Conservation (phyloP, 2,797 vertebrate genomes). For the Nyctibius grandis region DNA sequence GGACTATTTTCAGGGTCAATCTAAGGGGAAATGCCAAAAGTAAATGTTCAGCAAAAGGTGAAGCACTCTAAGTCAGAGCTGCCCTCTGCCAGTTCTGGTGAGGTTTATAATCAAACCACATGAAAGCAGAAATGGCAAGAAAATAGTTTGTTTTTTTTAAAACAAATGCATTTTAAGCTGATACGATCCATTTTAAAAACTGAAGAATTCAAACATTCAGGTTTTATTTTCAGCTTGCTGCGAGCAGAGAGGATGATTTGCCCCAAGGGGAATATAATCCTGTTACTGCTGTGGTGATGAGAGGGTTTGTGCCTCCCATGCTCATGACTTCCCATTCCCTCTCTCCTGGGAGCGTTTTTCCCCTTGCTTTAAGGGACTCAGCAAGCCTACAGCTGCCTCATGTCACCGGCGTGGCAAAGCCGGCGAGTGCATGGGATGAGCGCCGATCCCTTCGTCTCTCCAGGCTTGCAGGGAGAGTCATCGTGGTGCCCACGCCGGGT, state of each 20-base stretch:
- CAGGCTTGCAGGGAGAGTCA: background rate
- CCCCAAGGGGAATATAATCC: background rate
- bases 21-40: background rate
- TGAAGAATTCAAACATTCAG: background rate
- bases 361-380: background rate
- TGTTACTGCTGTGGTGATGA: background rate
- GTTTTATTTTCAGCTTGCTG: background rate
- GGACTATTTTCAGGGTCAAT: background rate
- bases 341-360: background rate
- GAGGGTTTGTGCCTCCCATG: background rate
- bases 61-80: background rate
- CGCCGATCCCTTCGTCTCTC: accelerated
- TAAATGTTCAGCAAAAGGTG: background rate
- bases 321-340: background rate
- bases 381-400: background rate
- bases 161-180: background rate
- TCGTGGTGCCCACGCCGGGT: accelerated
- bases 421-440: background rate
- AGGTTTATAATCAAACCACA: background rate
- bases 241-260: background rate
- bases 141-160: background rate
- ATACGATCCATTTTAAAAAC: background rate
- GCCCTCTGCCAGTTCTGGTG: background rate
- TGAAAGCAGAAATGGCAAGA: background rate
- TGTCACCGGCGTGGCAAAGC: background rate